Conservation (phyloP, 2,888 invertebrate species). For the Laothoe populi region DNA sequence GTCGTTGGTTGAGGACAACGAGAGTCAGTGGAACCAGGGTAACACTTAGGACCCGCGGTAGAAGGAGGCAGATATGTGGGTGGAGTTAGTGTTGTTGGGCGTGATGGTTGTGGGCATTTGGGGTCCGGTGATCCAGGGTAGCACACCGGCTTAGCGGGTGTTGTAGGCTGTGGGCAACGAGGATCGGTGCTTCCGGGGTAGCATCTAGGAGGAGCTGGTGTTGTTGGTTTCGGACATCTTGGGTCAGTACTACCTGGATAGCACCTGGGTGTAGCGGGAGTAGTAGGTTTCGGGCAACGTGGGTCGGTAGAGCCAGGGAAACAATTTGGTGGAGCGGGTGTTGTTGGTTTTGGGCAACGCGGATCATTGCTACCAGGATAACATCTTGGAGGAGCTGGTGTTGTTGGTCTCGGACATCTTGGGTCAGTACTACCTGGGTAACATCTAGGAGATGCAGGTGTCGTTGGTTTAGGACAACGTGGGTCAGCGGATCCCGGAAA, state of each 20-base stretch:
- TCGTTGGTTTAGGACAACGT: slow-evolving; percentile 44
- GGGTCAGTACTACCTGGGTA: slow-evolving; percentile 49
- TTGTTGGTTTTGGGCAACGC: slow-evolving; percentile 41
- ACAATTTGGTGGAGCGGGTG: slow-evolving; percentile 50
- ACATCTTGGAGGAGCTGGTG: slow-evolving; percentile 41
- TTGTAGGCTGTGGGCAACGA: slow-evolving; percentile 38
- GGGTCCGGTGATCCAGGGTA: slow-evolving; percentile 57
- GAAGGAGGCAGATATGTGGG: slow-evolving; percentile 43
- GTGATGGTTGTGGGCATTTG: slow-evolving; percentile 48
- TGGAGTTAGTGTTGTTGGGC: slow-evolving; percentile 42
- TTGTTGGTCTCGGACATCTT: slow-evolving; percentile 36
- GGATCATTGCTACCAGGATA: slow-evolving; percentile 60
- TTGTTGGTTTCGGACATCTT: background rate
- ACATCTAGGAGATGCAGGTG: slow-evolving; percentile 40
- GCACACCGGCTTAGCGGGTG: slow-evolving; percentile 39
- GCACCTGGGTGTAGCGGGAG: slow-evolving; percentile 26
- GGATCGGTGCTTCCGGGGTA: slow-evolving; percentile 44
- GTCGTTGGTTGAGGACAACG: background rate
- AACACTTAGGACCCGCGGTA: slow-evolving; percentile 33
- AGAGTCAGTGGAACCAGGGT: slow-evolving; percentile 16
- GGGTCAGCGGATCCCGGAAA: slow-evolving; percentile 51
- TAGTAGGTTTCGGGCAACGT: slow-evolving; percentile 42
- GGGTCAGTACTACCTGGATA: slow-evolving; percentile 1
- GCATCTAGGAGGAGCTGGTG: slow-evolving; percentile 34
- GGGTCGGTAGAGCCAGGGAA: slow-evolving; percentile 54